phyloP scores from a whole-genome alignment of 2,113 vertebrate species.

The Trachemys scripta region DNA sequence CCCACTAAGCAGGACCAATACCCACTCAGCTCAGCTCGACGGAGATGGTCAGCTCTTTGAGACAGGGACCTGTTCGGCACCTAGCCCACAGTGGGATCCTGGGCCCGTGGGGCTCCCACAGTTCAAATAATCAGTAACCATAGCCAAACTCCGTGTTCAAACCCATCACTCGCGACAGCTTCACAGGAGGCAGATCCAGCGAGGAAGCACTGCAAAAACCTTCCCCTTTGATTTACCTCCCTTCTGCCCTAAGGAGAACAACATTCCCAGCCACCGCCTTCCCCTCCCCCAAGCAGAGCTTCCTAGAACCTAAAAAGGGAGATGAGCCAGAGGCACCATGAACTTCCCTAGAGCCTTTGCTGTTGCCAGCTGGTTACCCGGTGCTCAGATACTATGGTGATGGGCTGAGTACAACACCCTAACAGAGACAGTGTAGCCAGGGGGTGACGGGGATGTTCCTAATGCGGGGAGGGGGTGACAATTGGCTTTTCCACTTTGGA shows the following conservation, averaged over 20 bases:
- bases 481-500: not conserved
- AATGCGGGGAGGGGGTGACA: not conserved
- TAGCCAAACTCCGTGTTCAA: not conserved
- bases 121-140: not conserved
- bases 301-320: not conserved
- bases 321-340: not conserved
- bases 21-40: too few relatives aligned
- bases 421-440: not conserved
- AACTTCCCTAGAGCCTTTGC: not conserved
- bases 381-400: not conserved
- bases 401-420: not conserved
- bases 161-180: not conserved
- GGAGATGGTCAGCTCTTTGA: not conserved
- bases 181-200: not conserved
- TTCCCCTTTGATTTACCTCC: not conserved
- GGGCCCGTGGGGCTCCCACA: not conserved
- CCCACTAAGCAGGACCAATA: too few relatives aligned
- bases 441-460: not conserved
- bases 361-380: not conserved
- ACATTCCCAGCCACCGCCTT: not conserved
- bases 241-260: not conserved
- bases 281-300: not conserved
- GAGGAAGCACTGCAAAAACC: not conserved
- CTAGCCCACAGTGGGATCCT: not conserved
- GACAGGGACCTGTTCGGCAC: not conserved